Base-by-base conservation (phyloP, 2,797 vertebrate genomes). In the Melanotaenia parkinsoni region DNA sequence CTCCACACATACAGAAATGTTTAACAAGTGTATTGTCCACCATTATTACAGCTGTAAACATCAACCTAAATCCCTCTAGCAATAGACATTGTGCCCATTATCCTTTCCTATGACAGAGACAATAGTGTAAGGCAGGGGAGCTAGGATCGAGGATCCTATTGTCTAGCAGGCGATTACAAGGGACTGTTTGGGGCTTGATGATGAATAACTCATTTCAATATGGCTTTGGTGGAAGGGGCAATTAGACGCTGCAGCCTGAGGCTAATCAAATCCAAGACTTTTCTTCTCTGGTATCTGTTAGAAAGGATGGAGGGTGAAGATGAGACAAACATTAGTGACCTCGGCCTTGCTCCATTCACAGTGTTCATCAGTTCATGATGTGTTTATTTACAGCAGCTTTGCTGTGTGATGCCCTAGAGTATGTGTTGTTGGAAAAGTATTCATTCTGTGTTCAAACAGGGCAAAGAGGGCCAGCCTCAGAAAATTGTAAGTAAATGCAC, bases 171-270 rank as follows among this genome's bases (percentile, higher is more conserved):
- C 66, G 76, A 82, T 91, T 91, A 91, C 82, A 84, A 58, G 76
- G 70, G 77, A 82, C 86, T 74, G 85, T 91, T 91, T 82, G 81
- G 80, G 79, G 82, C 85, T 89, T 85, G 77, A 88, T 84, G 89
- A 92, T 90, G 88, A 93, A 94, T 93, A 93, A 93, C 92, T 92
- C 88, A 94, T 91, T 92, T 86, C 90, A 93, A 92, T 92, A 92
- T 92, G 89, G 90, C 88, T 93, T 90, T 87, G 76, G 90, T 89
- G 83, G 87, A 89, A 82, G 89, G 82, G 80, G 85, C 89, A 92
- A 93, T 94, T 93, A 93, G 89, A 89, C 8, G 72, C 74, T 90
- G 86, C 86, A 89, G 88, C 89, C 92, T 85, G 85, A 86, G 88
- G 91, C 88, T 90, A 93, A 94, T 94, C 91, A 92, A 91, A 91